A percentile compares a stretch with the other conserved stretches of the same genome.
Evolutionary conservation across 2,888 invertebrate genomes (phyloP).

Genomic region (Kryphioiulus occultus): DNA sequence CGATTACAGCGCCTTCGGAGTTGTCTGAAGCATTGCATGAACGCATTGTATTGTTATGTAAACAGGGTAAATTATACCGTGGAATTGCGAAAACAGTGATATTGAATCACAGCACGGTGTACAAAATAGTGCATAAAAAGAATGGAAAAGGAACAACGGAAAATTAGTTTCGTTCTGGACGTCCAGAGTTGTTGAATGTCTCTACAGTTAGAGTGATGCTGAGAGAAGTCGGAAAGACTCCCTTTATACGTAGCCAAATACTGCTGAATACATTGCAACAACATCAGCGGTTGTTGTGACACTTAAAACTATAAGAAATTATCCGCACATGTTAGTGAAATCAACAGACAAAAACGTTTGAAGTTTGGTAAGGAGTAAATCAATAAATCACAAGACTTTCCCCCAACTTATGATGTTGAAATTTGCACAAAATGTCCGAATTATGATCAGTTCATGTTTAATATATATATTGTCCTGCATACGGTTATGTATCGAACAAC

Average conservation of each 20-base stretch:
- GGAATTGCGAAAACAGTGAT: neutral
- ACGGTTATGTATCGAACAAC: too few species aligned
- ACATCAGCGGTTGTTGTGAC: neutral
- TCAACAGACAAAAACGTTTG: neutral
- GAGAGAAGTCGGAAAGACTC: neutral
- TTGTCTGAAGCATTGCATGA: neutral
- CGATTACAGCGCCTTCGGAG: neutral
- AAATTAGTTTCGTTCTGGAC: neutral
- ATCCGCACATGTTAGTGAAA: neutral
- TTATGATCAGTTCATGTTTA: too few species aligned
- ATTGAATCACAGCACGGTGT: neutral
- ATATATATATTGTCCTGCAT: too few species aligned
- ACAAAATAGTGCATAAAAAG: neutral
- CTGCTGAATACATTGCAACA: neutral
- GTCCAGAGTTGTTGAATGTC: neutral
- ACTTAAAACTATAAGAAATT: conserved; percentile 2
- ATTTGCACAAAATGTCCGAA: too few species aligned
- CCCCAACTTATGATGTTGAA: neutral
- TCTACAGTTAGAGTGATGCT: neutral
- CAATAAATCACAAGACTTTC: neutral
- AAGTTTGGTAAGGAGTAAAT: neutral
- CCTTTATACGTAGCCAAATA: neutral
- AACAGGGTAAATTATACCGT: neutral
- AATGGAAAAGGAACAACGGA: neutral
- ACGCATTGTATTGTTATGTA: neutral